phyloP scores from a whole-genome alignment of 2,888 invertebrate species.

The Nasonia oneida region DNA sequence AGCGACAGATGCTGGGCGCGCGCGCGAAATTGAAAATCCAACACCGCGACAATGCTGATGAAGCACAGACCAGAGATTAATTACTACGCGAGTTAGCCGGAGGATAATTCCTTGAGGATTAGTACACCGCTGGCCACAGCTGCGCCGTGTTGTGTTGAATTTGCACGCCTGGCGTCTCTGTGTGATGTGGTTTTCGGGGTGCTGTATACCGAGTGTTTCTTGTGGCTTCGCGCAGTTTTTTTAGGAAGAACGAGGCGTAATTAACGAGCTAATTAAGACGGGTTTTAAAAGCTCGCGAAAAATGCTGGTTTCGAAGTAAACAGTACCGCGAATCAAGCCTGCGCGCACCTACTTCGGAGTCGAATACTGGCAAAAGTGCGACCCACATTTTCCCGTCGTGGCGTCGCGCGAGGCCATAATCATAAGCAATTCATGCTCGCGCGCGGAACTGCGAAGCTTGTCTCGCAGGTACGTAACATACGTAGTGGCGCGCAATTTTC shows the following conservation, averaged over 20 bases:
- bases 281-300: too few relatives aligned
- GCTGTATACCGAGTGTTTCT: neutral
- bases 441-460: neutral
- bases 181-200: neutral
- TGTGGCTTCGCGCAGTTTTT: neutral
- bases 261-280: too few relatives aligned
- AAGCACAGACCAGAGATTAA: constrained; percentile 35
- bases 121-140: neutral
- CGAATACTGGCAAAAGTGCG: constrained; percentile 3
- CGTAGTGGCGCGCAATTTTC: neutral
- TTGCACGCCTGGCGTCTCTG: neutral
- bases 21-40: constrained; percentile 11
- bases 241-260: too few relatives aligned
- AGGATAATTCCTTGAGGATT: constrained; percentile 47
- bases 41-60: constrained; percentile 33
- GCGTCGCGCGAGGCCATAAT: constrained; percentile 28
- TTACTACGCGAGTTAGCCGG: neutral
- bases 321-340: neutral
- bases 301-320: too few relatives aligned
- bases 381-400: constrained; percentile 4
- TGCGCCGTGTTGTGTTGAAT: neutral
- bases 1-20: neutral
- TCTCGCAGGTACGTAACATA: neutral
- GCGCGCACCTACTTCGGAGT: neutral
- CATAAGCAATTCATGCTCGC: constrained; percentile 43